Evolutionary conservation across 2,888 invertebrate genomes (phyloP).

Genomic region (Andrena trimmerana): DNA sequence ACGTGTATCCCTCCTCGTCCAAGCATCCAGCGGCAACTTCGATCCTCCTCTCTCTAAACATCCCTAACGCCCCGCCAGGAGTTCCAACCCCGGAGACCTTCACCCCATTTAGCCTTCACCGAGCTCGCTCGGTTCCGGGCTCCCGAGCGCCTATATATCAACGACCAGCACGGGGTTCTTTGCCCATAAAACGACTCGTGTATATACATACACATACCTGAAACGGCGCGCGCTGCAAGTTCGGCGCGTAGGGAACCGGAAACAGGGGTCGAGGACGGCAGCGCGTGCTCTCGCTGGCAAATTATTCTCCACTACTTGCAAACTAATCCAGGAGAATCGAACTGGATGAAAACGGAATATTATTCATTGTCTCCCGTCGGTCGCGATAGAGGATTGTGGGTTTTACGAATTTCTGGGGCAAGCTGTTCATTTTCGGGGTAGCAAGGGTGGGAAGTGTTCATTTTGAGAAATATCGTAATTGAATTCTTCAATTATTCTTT

Average conservation of each 20-base stretch:
- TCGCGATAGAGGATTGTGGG: no score
- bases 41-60: conserved; percentile 68
- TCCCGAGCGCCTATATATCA: conserved; percentile 70
- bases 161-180: conserved; percentile 66
- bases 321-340: not conserved
- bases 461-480: no score
- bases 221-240: conserved; percentile 26
- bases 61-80: conserved; percentile 65
- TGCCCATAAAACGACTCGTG: conserved; percentile 58
- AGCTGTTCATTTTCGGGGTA: no score
- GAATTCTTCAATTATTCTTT: no score
- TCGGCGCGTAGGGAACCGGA: conserved; percentile 26
- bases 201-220: conserved; percentile 9
- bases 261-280: conserved; percentile 13
- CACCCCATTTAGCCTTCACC: conserved; percentile 85
- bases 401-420: no score
- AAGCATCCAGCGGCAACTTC: conserved; percentile 60
- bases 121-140: conserved; percentile 82
- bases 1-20: conserved; percentile 21
- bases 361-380: no score
- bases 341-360: not conserved
- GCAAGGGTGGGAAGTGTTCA: no score
- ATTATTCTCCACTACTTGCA: conserved; percentile 14
- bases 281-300: not conserved
- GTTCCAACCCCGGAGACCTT: conserved; percentile 81